phyloP scores from a whole-genome alignment of 2,113 vertebrate genomes.

The Xenopus tropicalis region DNA sequence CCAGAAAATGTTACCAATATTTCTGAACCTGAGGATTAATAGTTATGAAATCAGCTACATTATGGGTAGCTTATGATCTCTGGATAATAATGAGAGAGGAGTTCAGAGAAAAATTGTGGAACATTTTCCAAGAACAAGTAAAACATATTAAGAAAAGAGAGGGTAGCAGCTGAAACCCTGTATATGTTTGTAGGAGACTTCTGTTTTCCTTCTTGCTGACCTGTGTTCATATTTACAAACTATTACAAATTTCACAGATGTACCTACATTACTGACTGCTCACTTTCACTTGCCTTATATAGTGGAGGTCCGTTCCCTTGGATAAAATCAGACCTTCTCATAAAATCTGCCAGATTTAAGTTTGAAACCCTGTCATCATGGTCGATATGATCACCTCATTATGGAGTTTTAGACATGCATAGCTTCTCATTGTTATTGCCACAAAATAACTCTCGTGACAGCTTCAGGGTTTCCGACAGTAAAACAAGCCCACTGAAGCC shows the following conservation, averaged over 20 bases:
- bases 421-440: slow-evolving; percentile 60
- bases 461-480: slow-evolving; percentile 75
- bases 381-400: slow-evolving; percentile 74
- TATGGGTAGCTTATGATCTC: no score
- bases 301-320: slow-evolving; percentile 52
- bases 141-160: no score
- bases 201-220: neutral
- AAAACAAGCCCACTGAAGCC: slow-evolving; percentile 76
- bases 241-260: neutral
- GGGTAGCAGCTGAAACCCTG: no score
- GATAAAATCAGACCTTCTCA: slow-evolving; percentile 61
- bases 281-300: neutral
- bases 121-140: no score
- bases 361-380: slow-evolving; percentile 74
- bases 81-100: no score
- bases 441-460: slow-evolving; percentile 74
- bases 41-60: no score
- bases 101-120: no score
- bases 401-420: slow-evolving; percentile 65
- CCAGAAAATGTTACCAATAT: no score
- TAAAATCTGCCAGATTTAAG: slow-evolving; percentile 64
- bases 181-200: no score
- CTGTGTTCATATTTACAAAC: neutral
- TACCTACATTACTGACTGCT: neutral
- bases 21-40: no score